Base-by-base conservation (phyloP, 30 jellyfish, hydroid and myxozoan genomes). In the Cassiopea andromeda region DNA sequence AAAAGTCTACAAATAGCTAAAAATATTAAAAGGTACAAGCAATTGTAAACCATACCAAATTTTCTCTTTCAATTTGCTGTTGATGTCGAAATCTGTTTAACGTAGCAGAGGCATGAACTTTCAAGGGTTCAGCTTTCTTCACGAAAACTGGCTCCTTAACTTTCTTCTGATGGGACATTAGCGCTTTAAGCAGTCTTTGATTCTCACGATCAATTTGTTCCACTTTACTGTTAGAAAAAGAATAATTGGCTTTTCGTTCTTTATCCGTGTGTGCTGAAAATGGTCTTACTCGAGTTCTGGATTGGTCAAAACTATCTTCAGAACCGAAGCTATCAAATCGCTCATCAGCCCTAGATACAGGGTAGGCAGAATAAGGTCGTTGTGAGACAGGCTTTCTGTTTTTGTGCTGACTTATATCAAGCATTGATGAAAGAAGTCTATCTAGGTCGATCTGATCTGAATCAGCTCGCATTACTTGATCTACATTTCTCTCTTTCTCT, bases 161-260 rank as follows among this genome's bases (percentile, higher is more conserved):
- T 80, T 85, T 85, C 47, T 77, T 87, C 72, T 87, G 94, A 1
- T 85, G 61, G 67, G 74, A 15, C 80, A 90, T 50, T 75, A 95
- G 69, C 78, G 92, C 96, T 66, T 78, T 87, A 1, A 95, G 82
- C 68, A 95, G 93, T 73, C 99, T 76, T 66, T 95, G 97, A 61
- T 95, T 95, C 80, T 95, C 99, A 44, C 93, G 88, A 73, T 95
- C 99, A 77, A 95, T 95, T 47, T 83, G 85, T 12, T 91, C 87
- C 6, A 95, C 99, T 87, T 87, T 90, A n/a, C 79, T 89, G 85
- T 95, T 91, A 2, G 92, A 81, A 78, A 95, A 95, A 1, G 99
- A 95, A 72, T 91, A 90, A 82, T 91, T 95, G 68, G 79, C 49
- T 38, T 96, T 81, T 27, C 45, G 94, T 46, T 80, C 54, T 60